Conservation (phyloP, 2,888 invertebrate species). For the Nomada ruficornis region DNA sequence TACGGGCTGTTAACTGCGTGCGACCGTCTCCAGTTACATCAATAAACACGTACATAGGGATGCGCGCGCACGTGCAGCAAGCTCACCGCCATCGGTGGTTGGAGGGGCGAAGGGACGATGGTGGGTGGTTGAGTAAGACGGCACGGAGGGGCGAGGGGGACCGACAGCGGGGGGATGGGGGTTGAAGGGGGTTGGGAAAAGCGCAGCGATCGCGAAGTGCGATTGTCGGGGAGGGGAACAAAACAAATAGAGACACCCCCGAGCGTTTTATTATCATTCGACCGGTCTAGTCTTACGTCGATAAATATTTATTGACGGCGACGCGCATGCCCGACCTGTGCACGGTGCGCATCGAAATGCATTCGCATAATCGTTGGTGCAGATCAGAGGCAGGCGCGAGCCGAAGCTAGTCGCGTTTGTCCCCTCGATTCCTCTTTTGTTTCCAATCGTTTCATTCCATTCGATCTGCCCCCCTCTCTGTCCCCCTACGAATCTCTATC, state of each 20-base stretch:
- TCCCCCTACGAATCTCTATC: no score
- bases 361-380: conserved; percentile 66
- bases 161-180: not conserved
- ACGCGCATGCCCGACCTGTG: conserved; percentile 54
- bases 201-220: conserved; percentile 25
- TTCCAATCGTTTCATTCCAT: conserved; percentile 29
- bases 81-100: conserved; percentile 12
- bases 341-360: conserved; percentile 56
- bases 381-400: conserved; percentile 42
- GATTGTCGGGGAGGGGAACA: conserved; percentile 20
- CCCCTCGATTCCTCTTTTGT: conserved; percentile 16
- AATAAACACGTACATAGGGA: conserved; percentile 73
- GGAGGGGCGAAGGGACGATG: conserved; percentile 3
- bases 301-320: conserved; percentile 70
- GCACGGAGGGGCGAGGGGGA: not conserved
- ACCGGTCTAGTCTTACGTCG: conserved; percentile 63
- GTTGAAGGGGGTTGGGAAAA: not conserved
- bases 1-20: conserved; percentile 76
- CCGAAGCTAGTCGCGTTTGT: conserved; percentile 7
- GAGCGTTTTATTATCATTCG: conserved; percentile 64
- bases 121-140: not conserved
- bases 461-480: not conserved
- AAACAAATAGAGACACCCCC: conserved; percentile 41
- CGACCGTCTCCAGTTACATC: conserved; percentile 76
- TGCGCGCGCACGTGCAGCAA: conserved; percentile 71